Evolutionary conservation across 2,113 vertebrate genomes (phyloP).

Genomic region (Perca schrenkii): DNA sequence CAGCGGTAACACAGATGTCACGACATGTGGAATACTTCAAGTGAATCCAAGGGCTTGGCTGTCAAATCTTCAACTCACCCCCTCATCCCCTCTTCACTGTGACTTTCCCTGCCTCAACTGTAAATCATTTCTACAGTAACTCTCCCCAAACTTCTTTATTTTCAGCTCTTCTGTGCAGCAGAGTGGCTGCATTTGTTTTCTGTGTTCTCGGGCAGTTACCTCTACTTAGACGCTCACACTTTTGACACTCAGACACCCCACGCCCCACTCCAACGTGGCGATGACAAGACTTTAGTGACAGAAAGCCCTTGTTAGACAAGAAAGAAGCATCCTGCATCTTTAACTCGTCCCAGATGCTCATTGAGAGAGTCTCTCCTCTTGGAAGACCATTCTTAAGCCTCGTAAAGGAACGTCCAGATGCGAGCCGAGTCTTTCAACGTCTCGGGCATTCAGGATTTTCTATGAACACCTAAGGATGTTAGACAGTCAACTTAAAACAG

Average conservation of each 20-base stretch:
- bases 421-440: slow-evolving; percentile 53
- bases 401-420: slow-evolving; percentile 69
- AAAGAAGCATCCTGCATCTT: slow-evolving; percentile 34
- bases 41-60: slow-evolving; percentile 55
- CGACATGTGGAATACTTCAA: slow-evolving; percentile 65
- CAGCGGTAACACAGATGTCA: slow-evolving; percentile 54
- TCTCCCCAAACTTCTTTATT: slow-evolving; percentile 27
- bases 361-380: slow-evolving; percentile 8
- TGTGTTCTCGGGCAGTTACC: slow-evolving; percentile 23
- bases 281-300: slow-evolving; percentile 47
- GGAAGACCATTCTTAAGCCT: slow-evolving; percentile 44
- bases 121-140: slow-evolving; percentile 3
- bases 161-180: slow-evolving; percentile 28
- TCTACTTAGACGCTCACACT: slow-evolving; percentile 6
- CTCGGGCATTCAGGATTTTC: not conserved
- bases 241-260: not conserved
- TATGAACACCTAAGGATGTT: slow-evolving; percentile 56
- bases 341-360: slow-evolving; percentile 61
- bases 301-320: slow-evolving; percentile 38
- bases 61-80: slow-evolving; percentile 42
- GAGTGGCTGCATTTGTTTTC: slow-evolving; percentile 37
- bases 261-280: slow-evolving; percentile 10
- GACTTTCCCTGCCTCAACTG: slow-evolving; percentile 6
- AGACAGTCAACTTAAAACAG: slow-evolving; percentile 65
- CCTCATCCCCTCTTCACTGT: slow-evolving; percentile 17